Evolutionary conservation across 2,113 vertebrate species (phyloP).

Genomic region (Peromyscus maniculatus): DNA sequence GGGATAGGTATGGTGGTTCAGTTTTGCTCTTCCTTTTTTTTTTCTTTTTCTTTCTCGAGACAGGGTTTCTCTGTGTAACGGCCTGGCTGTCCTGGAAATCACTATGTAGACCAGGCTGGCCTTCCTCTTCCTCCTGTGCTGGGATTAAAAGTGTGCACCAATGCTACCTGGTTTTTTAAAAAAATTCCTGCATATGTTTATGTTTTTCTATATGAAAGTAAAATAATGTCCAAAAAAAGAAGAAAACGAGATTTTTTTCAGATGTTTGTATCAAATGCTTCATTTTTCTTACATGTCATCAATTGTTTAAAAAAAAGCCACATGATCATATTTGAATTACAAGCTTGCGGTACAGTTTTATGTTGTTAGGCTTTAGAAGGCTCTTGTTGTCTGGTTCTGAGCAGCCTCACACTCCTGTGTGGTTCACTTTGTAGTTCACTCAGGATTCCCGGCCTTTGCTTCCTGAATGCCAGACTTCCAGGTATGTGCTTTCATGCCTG

Average conservation of each 20-base stretch:
- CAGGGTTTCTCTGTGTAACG: neutral
- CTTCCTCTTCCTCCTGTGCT: neutral
- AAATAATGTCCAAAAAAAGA: neutral
- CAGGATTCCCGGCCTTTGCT: neutral
- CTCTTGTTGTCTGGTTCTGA: neutral
- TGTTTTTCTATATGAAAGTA: slow-evolving; percentile 46
- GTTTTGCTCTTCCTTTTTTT: neutral
- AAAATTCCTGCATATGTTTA: neutral
- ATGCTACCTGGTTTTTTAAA: neutral
- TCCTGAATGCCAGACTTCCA: neutral
- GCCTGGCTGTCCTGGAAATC: neutral
- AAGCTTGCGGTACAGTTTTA: slow-evolving; percentile 23
- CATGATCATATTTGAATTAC: slow-evolving; percentile 37
- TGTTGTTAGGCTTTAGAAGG: neutral
- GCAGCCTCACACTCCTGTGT: neutral
- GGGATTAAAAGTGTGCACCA: neutral
- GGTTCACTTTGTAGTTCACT: neutral
- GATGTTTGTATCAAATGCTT: slow-evolving; percentile 31
- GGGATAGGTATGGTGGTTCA: neutral
- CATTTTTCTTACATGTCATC: neutral
- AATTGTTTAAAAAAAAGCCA: slow-evolving; percentile 22
- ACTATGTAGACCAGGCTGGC: neutral
- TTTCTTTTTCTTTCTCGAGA: neutral
- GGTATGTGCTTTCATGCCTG: neutral
- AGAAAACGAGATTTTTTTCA: slow-evolving; percentile 7